Evolutionary conservation across 2,888 invertebrate genomes (phyloP).

Genomic region (Imbricaverruca yamaguchii): DNA sequence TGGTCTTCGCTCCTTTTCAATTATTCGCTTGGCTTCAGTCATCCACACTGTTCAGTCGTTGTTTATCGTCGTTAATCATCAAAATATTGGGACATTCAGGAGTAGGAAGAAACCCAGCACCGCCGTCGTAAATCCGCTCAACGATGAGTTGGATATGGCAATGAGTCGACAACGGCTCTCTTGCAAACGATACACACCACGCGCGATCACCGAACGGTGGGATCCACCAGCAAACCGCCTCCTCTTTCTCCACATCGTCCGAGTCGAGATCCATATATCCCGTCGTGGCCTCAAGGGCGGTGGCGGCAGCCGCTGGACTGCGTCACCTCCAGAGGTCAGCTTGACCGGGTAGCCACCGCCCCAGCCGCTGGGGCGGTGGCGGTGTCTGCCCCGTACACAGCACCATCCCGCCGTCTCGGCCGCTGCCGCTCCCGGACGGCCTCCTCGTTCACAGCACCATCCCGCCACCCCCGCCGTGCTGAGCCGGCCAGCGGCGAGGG

Average conservation of each 20-base stretch:
- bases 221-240: background rate
- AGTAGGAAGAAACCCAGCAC: too few species aligned
- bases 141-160: too few species aligned
- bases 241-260: background rate
- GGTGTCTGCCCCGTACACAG: background rate
- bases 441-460: background rate
- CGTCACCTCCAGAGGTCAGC: background rate
- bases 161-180: too few species aligned
- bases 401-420: background rate
- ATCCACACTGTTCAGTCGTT: too few species aligned
- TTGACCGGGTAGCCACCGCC: background rate
- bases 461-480: background rate
- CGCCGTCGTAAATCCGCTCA: too few species aligned
- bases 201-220: background rate
- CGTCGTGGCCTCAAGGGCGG: background rate
- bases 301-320: background rate
- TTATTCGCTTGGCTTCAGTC: too few species aligned
- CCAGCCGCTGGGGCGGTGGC: too few species aligned
- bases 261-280: background rate
- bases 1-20: too few species aligned
- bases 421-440: too few species aligned
- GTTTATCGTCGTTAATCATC: too few species aligned
- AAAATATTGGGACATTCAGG: too few species aligned
- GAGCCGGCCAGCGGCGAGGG: constrained; percentile 18
- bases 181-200: too few species aligned